Evolutionary conservation across 2,113 vertebrate genomes (phyloP).

Genomic region (Trochalopteron elliotii): DNA sequence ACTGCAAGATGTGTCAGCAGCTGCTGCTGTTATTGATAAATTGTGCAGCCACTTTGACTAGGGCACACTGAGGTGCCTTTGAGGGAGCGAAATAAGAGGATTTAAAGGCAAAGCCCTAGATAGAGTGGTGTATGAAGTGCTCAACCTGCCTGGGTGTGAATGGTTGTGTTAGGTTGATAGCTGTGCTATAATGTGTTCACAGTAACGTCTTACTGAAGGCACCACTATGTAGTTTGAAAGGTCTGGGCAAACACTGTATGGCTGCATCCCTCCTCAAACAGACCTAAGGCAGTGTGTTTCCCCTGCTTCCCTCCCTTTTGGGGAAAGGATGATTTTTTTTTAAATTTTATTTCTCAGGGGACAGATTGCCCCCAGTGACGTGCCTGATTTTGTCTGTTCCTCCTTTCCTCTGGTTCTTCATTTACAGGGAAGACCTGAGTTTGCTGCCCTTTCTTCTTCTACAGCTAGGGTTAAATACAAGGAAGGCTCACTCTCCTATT

Average conservation of each 20-base stretch:
- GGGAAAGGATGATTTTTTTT: background rate
- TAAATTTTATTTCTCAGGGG: background rate
- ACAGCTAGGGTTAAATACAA: background rate
- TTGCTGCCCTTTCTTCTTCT: background rate
- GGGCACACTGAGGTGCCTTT: slow-evolving; percentile 11
- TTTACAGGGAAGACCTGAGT: background rate
- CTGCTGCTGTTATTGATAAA: slow-evolving; percentile 36
- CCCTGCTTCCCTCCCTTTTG: background rate
- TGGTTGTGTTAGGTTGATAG: background rate
- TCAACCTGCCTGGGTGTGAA: background rate
- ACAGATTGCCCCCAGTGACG: background rate
- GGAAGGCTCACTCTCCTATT: background rate
- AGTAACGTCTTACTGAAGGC: background rate
- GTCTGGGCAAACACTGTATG: background rate
- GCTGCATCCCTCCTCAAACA: background rate
- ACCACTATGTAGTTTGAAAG: background rate
- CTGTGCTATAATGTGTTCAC: background rate
- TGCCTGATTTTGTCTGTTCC: background rate
- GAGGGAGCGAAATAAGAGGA: background rate
- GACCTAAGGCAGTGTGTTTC: background rate
- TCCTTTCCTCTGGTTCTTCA: background rate
- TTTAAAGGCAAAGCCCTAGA: background rate
- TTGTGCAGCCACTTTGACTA: background rate
- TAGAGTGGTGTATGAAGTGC: background rate
- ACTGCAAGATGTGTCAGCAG: slow-evolving; percentile 3